phyloP scores from a whole-genome alignment of 2,888 invertebrate species.

The Myopa tessellatipennis region DNA sequence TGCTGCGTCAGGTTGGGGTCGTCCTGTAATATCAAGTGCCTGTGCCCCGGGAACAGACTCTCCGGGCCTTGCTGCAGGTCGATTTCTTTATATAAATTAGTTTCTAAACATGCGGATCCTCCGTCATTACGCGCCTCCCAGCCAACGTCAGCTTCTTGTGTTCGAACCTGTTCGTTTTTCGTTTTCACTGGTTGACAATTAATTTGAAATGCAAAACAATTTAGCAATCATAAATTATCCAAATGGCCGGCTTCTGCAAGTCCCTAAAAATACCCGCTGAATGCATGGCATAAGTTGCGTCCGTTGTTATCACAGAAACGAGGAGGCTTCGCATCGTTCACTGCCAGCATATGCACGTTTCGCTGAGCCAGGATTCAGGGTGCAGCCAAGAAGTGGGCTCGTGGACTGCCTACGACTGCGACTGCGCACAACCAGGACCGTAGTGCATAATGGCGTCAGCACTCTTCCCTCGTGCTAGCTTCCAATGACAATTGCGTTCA shows the following conservation, averaged over 20 bases:
- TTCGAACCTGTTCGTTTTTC: slow-evolving; percentile 25
- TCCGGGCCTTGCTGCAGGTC: background rate
- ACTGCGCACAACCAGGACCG: too few species aligned
- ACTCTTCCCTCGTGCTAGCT: background rate
- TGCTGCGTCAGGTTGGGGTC: background rate
- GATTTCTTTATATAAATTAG: slow-evolving; percentile 26
- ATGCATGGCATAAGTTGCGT: background rate
- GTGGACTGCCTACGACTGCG: background rate
- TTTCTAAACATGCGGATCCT: slow-evolving; percentile 2
- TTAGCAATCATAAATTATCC: slow-evolving; percentile 37
- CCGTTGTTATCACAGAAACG: background rate
- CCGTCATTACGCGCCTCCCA: background rate
- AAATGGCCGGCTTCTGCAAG: slow-evolving; percentile 7
- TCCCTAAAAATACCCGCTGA: background rate
- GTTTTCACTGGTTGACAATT: slow-evolving; percentile 32
- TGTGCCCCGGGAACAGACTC: background rate
- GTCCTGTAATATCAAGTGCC: background rate
- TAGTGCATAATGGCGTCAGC: background rate
- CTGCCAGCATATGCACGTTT: background rate
- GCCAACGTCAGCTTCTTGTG: background rate
- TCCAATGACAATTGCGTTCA: slow-evolving; percentile 28
- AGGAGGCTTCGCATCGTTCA: background rate
- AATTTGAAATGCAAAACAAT: slow-evolving; percentile 39
- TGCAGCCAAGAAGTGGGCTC: background rate
- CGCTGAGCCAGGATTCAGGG: background rate